These are phyloP conservation scores for Idaea dimidiata DNA, from an alignment of 2,888 invertebrate species.

Conservation along the genomic window DNA sequence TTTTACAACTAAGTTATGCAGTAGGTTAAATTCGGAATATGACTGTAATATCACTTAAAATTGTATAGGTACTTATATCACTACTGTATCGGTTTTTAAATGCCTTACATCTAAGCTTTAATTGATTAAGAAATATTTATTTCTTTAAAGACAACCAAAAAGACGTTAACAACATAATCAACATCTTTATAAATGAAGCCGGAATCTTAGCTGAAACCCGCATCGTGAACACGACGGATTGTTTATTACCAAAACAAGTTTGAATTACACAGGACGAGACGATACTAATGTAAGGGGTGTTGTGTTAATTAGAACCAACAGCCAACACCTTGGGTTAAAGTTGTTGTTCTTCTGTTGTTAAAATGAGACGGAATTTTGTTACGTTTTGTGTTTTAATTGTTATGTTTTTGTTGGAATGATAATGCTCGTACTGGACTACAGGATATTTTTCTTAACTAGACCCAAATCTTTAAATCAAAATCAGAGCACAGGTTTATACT, in stretches of 20 bases:
- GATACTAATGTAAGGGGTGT: neutral
- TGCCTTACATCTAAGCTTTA: too few species aligned
- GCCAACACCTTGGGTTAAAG: slow-evolving; percentile 7
- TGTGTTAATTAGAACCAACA: slow-evolving; percentile 5
- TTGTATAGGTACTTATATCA: too few species aligned
- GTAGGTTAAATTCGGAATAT: too few species aligned
- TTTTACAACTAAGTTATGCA: too few species aligned
- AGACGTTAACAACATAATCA: neutral
- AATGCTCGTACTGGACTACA: too few species aligned
- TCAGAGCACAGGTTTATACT: neutral
- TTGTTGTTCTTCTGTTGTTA: neutral
- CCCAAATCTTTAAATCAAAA: too few species aligned
- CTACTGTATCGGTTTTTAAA: too few species aligned
- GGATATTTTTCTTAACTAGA: too few species aligned
- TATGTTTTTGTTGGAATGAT: too few species aligned
- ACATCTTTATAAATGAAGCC: neutral
- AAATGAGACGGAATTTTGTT: neutral
- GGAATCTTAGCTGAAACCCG: neutral
- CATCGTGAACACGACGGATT: neutral
- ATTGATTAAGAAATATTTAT: too few species aligned
- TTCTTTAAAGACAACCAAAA: neutral
- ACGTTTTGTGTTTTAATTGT: neutral
- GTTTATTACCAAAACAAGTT: slow-evolving; percentile 1
- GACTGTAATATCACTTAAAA: too few species aligned
- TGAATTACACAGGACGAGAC: slow-evolving; percentile 4